These are phyloP conservation scores for Crax fasciolata DNA, from an alignment of 2,797 vertebrate genomes.

Conservation along the genomic window DNA sequence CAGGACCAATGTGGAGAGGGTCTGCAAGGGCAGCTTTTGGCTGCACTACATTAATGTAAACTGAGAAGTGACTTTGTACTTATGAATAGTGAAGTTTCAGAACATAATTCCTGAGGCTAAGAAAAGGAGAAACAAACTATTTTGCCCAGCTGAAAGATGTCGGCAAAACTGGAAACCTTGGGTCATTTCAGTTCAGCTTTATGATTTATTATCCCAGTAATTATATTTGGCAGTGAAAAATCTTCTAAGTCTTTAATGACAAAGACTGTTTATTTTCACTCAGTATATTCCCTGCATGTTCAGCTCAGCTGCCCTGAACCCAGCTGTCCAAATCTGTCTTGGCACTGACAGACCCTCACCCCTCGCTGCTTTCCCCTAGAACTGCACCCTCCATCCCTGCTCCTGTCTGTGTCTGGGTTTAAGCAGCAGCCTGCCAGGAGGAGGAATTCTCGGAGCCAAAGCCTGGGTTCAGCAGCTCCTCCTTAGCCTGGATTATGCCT, in stretches of 20 bases:
- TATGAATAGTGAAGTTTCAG: neutral
- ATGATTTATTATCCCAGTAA: neutral
- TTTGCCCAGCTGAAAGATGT: neutral
- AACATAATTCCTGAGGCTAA: rapidly evolving
- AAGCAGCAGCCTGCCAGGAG: neutral
- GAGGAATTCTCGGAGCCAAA: neutral
- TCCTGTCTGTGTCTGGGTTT: no score
- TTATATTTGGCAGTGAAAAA: neutral
- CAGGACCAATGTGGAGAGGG: neutral
- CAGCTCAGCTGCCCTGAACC: neutral
- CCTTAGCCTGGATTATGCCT: neutral
- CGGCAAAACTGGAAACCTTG: neutral
- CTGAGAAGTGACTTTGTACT: neutral
- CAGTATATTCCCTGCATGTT: neutral
- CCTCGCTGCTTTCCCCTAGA: neutral
- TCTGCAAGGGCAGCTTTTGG: neutral
- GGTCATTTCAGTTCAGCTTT: neutral
- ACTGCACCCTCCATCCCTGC: neutral
- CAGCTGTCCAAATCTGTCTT: neutral
- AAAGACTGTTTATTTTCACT: neutral
- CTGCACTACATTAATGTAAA: neutral
- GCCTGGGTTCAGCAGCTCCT: neutral
- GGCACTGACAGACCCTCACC: neutral
- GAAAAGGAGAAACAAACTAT: neutral
- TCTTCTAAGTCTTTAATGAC: neutral